Conservation (phyloP, 2,797 vertebrate species). For the Galago senegalensis region DNA sequence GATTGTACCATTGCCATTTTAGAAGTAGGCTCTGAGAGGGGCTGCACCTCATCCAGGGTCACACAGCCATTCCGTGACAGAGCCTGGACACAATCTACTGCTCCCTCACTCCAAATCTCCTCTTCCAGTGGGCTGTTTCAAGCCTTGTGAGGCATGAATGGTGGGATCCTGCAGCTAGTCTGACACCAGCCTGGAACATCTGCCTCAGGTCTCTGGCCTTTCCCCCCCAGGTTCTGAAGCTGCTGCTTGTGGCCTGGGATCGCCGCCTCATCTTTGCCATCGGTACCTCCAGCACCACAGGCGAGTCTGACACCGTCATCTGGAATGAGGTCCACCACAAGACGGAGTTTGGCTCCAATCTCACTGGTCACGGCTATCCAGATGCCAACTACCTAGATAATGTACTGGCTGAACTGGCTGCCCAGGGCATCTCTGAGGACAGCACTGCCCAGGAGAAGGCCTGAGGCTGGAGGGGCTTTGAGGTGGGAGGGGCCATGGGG, state of each 20-base stretch:
- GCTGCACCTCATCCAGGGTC: background rate
- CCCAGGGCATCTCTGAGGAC: slow-evolving; percentile 96
- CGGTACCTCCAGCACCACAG: slow-evolving; percentile 97
- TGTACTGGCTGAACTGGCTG: slow-evolving; percentile 96
- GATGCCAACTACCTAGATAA: slow-evolving; percentile 97
- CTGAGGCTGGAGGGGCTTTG: slow-evolving; percentile 78
- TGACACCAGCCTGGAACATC: background rate
- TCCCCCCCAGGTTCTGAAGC: slow-evolving; percentile 92
- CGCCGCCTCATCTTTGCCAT: slow-evolving; percentile 96
- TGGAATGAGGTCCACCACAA: slow-evolving; percentile 99
- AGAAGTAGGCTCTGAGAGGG: background rate
- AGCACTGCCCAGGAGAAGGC: slow-evolving; percentile 88
- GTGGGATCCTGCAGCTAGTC: no score
- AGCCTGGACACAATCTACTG: background rate
- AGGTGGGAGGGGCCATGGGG: background rate
- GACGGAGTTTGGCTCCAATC: slow-evolving; percentile 97
- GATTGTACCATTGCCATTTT: background rate
- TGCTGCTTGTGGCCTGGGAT: slow-evolving; percentile 97
- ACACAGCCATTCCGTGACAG: background rate
- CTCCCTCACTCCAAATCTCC: background rate
- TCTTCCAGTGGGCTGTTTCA: background rate
- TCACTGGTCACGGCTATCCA: slow-evolving; percentile 97
- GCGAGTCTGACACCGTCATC: slow-evolving; percentile 97
- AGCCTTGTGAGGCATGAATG: accelerated
- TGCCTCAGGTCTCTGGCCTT: background rate